Conservation (phyloP, 23 tunicate genomes). For the Halocynthia roretzi region DNA sequence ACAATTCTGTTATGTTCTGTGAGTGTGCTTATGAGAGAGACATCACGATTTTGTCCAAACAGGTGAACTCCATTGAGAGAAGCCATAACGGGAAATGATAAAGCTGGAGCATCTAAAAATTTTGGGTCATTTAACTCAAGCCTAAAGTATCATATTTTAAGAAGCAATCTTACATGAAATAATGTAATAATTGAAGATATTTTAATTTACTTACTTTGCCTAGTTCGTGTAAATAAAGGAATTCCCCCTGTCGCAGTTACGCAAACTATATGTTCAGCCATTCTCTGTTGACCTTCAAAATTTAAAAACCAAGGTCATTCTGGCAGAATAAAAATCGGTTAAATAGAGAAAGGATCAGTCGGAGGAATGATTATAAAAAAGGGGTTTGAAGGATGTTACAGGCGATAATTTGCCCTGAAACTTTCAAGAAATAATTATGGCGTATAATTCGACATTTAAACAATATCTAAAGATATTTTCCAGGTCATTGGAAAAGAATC, state of each 20-base stretch:
- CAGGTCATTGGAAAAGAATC: too few species aligned
- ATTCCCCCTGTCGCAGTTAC: slow-evolving; percentile 84
- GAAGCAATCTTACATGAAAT: background rate
- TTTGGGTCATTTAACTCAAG: background rate
- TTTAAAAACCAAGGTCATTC: too few species aligned
- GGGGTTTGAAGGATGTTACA: too few species aligned
- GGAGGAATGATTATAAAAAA: too few species aligned
- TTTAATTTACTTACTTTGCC: slow-evolving; percentile 37
- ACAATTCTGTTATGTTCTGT: slow-evolving; percentile 45
- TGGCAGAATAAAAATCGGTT: too few species aligned
- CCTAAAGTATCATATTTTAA: background rate
- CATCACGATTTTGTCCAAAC: slow-evolving; percentile 83
- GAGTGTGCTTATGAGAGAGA: slow-evolving; percentile 38
- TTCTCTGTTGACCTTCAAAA: background rate
- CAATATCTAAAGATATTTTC: too few species aligned
- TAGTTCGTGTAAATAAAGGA: slow-evolving; percentile 79
- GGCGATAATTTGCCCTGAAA: too few species aligned
- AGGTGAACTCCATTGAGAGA: slow-evolving; percentile 85
- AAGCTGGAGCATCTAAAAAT: slow-evolving; percentile 48
- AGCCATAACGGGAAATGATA: slow-evolving; percentile 86
- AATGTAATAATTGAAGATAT: background rate
- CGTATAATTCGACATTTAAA: too few species aligned
- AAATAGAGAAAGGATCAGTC: too few species aligned
- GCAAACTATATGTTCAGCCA: slow-evolving; percentile 90
- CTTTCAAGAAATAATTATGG: too few species aligned